Conservation (phyloP, 2,797 vertebrate genomes). For the Apodemus agrarius region DNA sequence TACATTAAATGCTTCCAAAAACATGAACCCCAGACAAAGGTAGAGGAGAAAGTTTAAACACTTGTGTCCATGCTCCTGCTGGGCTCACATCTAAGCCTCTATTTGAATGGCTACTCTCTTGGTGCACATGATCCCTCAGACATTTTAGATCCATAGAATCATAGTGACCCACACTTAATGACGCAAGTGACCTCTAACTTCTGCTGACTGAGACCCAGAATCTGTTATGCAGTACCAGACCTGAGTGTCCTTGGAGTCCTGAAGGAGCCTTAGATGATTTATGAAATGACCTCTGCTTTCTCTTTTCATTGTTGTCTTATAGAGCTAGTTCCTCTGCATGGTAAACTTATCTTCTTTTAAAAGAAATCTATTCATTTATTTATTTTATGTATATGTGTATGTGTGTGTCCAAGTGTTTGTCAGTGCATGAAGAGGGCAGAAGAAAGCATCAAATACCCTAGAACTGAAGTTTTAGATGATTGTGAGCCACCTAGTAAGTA, state of each 20-base stretch:
- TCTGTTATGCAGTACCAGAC: not conserved
- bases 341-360: not conserved
- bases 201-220: not conserved
- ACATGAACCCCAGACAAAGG: not conserved
- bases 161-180: not conserved
- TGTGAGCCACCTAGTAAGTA: not conserved
- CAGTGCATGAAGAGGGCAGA: not conserved
- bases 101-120: not conserved
- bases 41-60: not conserved
- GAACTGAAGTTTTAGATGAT: not conserved
- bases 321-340: not conserved
- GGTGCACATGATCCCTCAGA: not conserved
- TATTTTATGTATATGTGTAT: not conserved
- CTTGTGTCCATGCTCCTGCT: not conserved
- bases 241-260: not conserved
- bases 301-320: not conserved
- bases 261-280: not conserved
- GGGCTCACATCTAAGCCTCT: not conserved
- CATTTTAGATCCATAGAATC: not conserved
- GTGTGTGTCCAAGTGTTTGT: not conserved
- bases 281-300: not conserved
- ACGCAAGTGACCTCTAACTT: not conserved
- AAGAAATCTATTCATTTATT: not conserved
- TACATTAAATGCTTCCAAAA: not conserved
- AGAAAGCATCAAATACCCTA: not conserved